Conservation (phyloP, 2,113 vertebrate species). For the Solenodon paradoxus region DNA sequence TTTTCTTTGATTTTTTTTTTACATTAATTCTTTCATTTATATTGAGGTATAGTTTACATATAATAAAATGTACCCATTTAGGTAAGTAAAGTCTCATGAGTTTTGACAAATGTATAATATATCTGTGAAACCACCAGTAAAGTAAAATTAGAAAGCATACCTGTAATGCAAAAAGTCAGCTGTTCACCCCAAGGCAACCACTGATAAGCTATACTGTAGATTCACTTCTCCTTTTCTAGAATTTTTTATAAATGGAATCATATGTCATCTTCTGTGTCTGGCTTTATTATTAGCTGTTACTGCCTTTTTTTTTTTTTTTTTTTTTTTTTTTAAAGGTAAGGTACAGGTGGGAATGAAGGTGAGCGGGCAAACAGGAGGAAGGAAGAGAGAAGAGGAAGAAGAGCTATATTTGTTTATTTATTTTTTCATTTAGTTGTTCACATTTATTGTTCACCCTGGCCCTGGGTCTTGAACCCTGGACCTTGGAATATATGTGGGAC, state of each 20-base stretch:
- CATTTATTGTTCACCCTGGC: too few species aligned
- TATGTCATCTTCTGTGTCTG: background rate
- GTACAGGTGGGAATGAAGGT: too few species aligned
- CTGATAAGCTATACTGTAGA: background rate
- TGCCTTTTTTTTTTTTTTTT: too few species aligned
- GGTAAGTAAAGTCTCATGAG: background rate
- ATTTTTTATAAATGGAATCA: background rate
- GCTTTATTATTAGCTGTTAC: too few species aligned
- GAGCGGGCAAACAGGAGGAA: too few species aligned
- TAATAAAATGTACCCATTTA: background rate
- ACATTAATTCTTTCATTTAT: background rate
- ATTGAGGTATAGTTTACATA: background rate
- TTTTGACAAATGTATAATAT: slow-evolving; percentile 11
- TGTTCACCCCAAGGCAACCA: background rate
- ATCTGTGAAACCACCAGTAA: background rate
- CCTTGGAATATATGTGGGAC: too few species aligned
- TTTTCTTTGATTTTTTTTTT: background rate
- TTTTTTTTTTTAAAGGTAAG: too few species aligned
- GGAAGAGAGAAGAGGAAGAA: too few species aligned
- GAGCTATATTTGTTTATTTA: too few species aligned
- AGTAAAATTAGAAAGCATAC: background rate
- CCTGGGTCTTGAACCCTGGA: too few species aligned
- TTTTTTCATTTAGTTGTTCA: too few species aligned
- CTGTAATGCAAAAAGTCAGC: background rate
- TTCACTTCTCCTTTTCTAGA: slow-evolving; percentile 19